phyloP scores from a whole-genome alignment of 1,140 invertebrate species.

The Trialeurodes vaporariorum region DNA sequence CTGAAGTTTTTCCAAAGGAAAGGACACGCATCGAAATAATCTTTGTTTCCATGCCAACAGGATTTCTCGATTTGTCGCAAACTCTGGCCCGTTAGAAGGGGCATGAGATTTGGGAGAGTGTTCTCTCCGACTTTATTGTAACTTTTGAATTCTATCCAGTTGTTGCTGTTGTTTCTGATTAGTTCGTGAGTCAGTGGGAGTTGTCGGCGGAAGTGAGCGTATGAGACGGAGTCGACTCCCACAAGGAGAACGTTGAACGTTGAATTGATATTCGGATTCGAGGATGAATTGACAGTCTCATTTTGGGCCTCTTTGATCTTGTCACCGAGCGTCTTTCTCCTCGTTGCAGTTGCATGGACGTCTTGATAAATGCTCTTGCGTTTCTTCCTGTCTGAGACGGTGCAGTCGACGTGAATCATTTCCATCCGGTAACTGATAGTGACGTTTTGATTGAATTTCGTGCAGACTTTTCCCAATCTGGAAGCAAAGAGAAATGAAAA shows the following conservation, averaged over 20 bases:
- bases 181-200: constrained; percentile 58
- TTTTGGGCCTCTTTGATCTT: too few species aligned
- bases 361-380: background rate
- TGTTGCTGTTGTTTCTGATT: constrained; percentile 44
- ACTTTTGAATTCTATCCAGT: constrained; percentile 42
- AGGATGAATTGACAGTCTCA: too few species aligned
- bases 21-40: constrained; percentile 48
- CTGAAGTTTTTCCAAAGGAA: constrained; percentile 69
- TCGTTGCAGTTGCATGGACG: background rate
- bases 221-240: constrained; percentile 76
- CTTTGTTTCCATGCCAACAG: constrained; percentile 38
- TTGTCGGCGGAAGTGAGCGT: constrained; percentile 60
- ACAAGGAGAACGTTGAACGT: constrained; percentile 45
- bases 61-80: constrained; percentile 11
- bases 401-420: background rate
- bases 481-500: background rate
- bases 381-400: background rate
- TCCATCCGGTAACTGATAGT: background rate
- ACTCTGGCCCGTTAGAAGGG: constrained; percentile 48
- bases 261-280: background rate
- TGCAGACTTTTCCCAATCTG: background rate
- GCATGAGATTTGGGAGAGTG: constrained; percentile 68
- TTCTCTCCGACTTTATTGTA: constrained; percentile 66
- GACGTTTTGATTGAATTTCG: background rate
- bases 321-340: background rate